These are phyloP conservation scores for Lagopus leucura DNA, from an alignment of 2,113 vertebrate species.

Conservation along the genomic window DNA sequence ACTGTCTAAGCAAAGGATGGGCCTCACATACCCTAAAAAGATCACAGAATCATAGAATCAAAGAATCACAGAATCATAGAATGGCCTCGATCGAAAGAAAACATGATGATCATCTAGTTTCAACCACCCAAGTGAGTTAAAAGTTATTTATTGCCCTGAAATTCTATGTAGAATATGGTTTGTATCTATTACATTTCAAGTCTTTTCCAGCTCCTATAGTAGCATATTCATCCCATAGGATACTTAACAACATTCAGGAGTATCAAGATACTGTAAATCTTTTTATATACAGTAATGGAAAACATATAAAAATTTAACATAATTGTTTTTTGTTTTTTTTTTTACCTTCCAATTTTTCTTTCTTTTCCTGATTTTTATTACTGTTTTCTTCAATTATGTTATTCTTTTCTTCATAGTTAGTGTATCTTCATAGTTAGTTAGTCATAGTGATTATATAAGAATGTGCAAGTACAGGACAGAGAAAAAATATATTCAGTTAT, in stretches of 20 bases:
- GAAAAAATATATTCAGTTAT: neutral
- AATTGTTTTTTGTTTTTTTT: neutral
- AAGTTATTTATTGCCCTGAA: neutral
- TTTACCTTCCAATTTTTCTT: neutral
- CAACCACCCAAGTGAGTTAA: neutral
- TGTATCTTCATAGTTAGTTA: neutral
- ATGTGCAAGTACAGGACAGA: neutral
- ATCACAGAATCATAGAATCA: neutral
- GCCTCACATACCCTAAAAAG: neutral
- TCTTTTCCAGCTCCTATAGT: neutral
- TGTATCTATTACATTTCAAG: neutral
- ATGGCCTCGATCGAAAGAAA: no score
- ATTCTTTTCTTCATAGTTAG: neutral
- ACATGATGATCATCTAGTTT: no score
- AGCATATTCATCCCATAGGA: neutral
- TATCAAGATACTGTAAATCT: neutral
- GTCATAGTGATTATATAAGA: neutral
- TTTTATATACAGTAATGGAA: neutral
- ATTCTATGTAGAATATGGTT: neutral
- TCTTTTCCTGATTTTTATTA: neutral
- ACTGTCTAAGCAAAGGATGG: neutral
- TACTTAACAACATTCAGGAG: neutral
- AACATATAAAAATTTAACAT: neutral
- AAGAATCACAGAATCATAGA: no score
- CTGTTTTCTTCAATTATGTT: neutral